A percentile compares a stretch with the other conserved stretches of the same genome.
Evolutionary conservation across 2,888 invertebrate species (phyloP).

Genomic region (Trachelus iudaicus): DNA sequence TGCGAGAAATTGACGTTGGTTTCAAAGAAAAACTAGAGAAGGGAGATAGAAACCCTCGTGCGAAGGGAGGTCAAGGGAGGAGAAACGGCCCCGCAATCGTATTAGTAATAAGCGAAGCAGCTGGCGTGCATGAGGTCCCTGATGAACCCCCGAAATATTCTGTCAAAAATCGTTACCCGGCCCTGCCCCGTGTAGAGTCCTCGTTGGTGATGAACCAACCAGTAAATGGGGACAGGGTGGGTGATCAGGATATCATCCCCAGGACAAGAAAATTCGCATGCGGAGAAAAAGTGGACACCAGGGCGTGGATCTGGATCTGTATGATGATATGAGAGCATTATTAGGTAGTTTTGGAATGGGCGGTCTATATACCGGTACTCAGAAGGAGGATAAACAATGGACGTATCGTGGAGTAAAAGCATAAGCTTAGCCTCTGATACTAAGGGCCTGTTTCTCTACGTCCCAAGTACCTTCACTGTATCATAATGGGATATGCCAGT

Average conservation of each 20-base stretch:
- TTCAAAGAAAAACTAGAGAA: neutral
- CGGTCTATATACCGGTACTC: neutral
- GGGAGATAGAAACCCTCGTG: neutral
- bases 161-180: conserved; percentile 30
- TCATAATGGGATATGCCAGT: neutral
- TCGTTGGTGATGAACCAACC: neutral
- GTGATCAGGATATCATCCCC: neutral
- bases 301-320: neutral
- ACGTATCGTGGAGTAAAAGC: neutral
- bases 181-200: conserved; percentile 17
- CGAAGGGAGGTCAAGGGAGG: neutral
- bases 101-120: neutral
- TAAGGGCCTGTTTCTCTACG: neutral
- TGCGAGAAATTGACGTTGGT: neutral
- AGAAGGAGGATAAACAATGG: neutral
- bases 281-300: neutral
- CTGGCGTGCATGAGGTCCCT: conserved; percentile 3
- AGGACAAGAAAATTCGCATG: neutral
- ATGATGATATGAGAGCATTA: neutral
- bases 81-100: neutral
- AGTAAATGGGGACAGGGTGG: neutral
- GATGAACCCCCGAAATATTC: conserved; percentile 26
- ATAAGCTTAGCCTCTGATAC: neutral
- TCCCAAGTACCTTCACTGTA: neutral
- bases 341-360: neutral